Evolutionary conservation across 2,113 vertebrate species (phyloP).

Genomic region (Cacatua alba): DNA sequence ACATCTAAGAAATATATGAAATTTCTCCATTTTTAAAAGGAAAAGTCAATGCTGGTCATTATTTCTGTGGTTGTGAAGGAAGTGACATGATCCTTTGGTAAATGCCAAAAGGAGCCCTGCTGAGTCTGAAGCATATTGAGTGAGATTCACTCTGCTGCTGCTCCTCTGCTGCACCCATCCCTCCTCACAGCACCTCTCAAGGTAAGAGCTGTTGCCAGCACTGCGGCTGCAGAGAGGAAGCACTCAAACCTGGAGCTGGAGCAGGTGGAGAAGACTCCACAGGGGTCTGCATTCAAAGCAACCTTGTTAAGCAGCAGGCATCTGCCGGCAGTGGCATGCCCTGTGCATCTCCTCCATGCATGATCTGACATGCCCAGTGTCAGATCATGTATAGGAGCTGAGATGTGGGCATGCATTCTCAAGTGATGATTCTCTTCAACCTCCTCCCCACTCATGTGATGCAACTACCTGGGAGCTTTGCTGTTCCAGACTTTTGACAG

Average conservation of each 20-base stretch:
- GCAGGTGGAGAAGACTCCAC: constrained; percentile 22
- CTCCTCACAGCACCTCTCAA: not conserved
- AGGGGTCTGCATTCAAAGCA: not conserved
- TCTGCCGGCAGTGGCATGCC: not conserved
- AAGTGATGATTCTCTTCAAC: not conserved
- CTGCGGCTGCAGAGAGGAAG: not conserved
- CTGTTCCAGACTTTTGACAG: not conserved
- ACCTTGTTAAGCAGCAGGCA: not conserved
- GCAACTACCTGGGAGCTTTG: not conserved
- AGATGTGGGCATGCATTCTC: constrained; percentile 21
- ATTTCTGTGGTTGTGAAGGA: not conserved
- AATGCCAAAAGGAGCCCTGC: not conserved
- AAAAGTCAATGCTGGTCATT: not conserved
- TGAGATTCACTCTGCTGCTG: not conserved
- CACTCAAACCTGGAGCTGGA: not conserved
- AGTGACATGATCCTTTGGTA: not conserved
- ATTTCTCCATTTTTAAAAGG: not conserved
- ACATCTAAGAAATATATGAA: not conserved
- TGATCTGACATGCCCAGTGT: not conserved
- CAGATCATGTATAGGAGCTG: not conserved
- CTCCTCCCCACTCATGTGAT: constrained; percentile 6
- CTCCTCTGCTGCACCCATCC: rapidly evolving
- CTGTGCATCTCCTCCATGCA: not conserved
- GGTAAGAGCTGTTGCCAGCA: not conserved
- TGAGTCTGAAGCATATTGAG: not conserved